phyloP scores from a whole-genome alignment of 2,888 invertebrate species.

The Atrina japonica region DNA sequence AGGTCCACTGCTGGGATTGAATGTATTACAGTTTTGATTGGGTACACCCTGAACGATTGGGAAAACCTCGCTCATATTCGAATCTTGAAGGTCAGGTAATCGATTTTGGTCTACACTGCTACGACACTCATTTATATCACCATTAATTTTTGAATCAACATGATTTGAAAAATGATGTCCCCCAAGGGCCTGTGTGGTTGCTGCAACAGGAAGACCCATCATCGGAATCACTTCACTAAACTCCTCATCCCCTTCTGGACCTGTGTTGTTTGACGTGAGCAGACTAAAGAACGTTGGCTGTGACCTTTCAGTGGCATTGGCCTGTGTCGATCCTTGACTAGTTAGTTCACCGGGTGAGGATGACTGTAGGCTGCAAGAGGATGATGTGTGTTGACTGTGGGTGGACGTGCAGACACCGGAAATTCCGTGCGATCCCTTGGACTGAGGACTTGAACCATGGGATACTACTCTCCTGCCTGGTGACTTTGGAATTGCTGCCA shows the following conservation, averaged over 20 bases:
- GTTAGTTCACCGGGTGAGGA: conserved; percentile 1
- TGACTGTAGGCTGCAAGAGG: conserved; percentile 5
- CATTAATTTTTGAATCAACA: background rate
- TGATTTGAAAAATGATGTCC: conserved; percentile 2
- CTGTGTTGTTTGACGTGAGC: conserved; percentile 1
- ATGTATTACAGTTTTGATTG: too few species aligned
- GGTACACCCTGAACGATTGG: conserved; percentile 18
- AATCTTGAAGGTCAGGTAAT: background rate
- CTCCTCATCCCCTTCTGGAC: too few species aligned
- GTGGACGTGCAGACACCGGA: too few species aligned
- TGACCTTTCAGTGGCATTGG: background rate
- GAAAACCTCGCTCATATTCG: conserved; percentile 38
- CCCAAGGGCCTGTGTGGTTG: background rate
- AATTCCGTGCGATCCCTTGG: background rate
- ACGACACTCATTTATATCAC: background rate
- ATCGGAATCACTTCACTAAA: conserved; percentile 24
- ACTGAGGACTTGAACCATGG: conserved; percentile 6
- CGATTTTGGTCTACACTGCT: background rate
- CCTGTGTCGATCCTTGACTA: background rate
- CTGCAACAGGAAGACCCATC: background rate
- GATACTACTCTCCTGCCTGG: conserved; percentile 11
- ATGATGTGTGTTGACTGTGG: background rate
- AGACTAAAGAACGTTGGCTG: conserved; percentile 17
- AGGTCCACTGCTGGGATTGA: too few species aligned
- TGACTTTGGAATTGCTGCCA: conserved; percentile 25